A percentile compares a stretch with the other conserved stretches of the same genome.
Conservation (phyloP, 2,113 vertebrate genomes). For the Cyanoderma ruficeps region DNA sequence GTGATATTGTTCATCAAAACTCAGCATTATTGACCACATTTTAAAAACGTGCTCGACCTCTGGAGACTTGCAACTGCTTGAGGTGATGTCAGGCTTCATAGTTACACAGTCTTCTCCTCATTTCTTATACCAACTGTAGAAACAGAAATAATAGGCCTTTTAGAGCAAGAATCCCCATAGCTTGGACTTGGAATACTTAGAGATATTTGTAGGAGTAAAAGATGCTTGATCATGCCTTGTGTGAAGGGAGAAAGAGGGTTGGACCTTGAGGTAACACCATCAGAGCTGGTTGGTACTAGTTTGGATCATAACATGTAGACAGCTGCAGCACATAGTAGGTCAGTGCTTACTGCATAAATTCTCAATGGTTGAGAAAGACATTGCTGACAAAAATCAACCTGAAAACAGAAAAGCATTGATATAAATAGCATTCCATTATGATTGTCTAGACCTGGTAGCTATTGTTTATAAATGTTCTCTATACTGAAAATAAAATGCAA, state of each 20-base stretch:
- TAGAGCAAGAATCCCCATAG: neutral
- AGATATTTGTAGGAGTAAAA: neutral
- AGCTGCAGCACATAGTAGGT: neutral
- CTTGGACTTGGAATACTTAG: neutral
- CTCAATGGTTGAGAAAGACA: neutral
- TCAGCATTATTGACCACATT: neutral
- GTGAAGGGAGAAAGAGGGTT: neutral
- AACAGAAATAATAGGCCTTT: neutral
- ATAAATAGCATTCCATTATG: neutral
- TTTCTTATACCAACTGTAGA: neutral
- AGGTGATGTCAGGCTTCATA: neutral
- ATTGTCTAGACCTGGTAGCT: neutral
- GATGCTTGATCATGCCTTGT: neutral
- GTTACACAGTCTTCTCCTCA: neutral
- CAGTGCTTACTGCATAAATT: neutral
- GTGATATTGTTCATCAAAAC: neutral
- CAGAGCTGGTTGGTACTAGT: neutral
- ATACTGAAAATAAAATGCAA: neutral
- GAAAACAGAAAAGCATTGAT: neutral
- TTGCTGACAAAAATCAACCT: neutral
- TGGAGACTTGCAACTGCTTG: neutral
- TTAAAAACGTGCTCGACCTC: neutral
- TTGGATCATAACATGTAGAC: neutral
- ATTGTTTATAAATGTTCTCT: neutral
- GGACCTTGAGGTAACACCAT: neutral